A percentile compares a stretch with the other conserved stretches of the same genome.
These are phyloP conservation scores for Schizopygopsis pylzovi DNA, from an alignment of 2,797 vertebrate genomes.

Conservation along the genomic window DNA sequence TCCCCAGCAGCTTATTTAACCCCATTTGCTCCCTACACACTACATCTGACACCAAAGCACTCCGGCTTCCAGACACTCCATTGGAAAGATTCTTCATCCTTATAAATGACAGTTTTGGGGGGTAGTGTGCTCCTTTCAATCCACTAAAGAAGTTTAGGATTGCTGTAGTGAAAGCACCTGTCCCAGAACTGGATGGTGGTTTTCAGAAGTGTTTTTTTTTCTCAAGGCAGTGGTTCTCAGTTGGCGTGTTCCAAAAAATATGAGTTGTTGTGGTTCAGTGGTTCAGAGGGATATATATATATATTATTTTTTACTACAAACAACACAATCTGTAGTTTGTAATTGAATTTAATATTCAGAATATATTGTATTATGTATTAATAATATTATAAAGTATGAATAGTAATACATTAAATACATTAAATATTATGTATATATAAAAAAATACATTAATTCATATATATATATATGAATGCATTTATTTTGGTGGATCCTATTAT, in stretches of 20 bases:
- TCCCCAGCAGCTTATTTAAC: slow-evolving; percentile 47
- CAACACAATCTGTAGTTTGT: too few species aligned
- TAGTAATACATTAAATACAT: too few species aligned
- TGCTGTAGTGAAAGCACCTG: background rate
- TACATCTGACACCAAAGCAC: slow-evolving; percentile 38
- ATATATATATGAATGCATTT: too few species aligned
- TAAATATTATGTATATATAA: too few species aligned
- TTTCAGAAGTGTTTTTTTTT: background rate
- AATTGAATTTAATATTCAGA: too few species aligned
- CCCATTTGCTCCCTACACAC: slow-evolving; percentile 37
- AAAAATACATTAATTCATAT: too few species aligned
- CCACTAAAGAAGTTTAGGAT: background rate
- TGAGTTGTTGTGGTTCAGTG: background rate
- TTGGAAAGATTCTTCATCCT: slow-evolving; percentile 9
- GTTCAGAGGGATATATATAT: background rate
- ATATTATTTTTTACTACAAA: too few species aligned
- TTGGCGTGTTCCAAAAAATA: background rate
- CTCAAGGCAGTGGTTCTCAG: background rate
- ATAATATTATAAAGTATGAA: too few species aligned
- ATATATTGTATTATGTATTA: too few species aligned
- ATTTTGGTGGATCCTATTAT: background rate
- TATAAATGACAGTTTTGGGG: background rate
- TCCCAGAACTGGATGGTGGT: background rate
- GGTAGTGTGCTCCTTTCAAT: background rate
- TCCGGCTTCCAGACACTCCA: background rate